phyloP scores from a whole-genome alignment of 2,888 invertebrate genomes.

The Lasioglossum marginatum region DNA sequence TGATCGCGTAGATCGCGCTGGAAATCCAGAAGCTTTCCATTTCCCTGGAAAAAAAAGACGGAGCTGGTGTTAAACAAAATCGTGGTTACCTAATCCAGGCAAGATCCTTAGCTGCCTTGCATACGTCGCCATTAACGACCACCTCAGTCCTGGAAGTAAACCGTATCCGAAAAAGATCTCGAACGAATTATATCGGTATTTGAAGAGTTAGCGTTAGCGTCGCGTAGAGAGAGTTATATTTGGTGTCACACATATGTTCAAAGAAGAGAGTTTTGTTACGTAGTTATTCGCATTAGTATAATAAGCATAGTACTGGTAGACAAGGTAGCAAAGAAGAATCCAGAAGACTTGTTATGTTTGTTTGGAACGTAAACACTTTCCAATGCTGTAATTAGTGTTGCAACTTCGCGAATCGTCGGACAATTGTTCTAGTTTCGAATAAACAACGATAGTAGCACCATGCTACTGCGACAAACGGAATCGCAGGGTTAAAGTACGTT shows the following conservation, averaged over 20 bases:
- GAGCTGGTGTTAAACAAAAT: slow-evolving; percentile 14
- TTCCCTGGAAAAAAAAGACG: slow-evolving; percentile 81
- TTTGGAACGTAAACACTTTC: background rate
- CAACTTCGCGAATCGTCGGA: background rate
- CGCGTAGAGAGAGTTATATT: background rate
- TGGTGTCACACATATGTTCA: too few relatives aligned
- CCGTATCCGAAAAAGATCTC: background rate
- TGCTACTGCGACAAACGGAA: slow-evolving; percentile 2
- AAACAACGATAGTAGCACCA: background rate
- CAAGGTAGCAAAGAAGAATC: background rate
- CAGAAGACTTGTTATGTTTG: background rate
- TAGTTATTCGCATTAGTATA: background rate
- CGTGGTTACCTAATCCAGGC: background rate
- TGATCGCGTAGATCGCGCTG: slow-evolving; percentile 91
- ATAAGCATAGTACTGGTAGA: background rate
- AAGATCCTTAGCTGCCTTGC: background rate
- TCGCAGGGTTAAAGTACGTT: slow-evolving; percentile 14
- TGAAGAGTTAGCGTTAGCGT: background rate
- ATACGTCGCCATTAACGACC: background rate
- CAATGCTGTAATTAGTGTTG: background rate
- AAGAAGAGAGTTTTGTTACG: too few relatives aligned
- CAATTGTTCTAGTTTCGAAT: background rate
- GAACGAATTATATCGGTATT: background rate
- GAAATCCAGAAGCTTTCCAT: slow-evolving; percentile 87
- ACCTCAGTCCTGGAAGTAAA: background rate